A percentile compares a stretch with the other conserved stretches of the same genome.
phyloP scores from a whole-genome alignment of 2,888 invertebrate genomes.

The Mactromeris polynyma region DNA sequence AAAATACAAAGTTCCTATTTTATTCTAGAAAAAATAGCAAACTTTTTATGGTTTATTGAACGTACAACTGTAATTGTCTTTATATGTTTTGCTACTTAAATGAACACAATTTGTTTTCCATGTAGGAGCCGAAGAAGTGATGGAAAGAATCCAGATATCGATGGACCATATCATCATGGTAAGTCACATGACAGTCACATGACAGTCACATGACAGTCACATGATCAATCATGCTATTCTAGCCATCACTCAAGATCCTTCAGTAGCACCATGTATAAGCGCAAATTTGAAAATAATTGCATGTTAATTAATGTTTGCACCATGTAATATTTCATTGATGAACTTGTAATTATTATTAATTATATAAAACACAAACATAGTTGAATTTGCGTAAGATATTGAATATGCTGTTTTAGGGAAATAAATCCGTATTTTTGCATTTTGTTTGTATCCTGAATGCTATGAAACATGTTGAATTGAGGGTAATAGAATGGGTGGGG shows the following conservation, averaged over 20 bases:
- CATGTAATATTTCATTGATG: not conserved
- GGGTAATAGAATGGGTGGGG: not conserved
- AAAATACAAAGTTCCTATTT: too few relatives aligned
- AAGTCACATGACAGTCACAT: constrained; percentile 56
- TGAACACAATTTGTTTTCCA: too few relatives aligned
- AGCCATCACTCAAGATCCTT: not conserved
- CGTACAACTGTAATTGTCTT: too few relatives aligned
- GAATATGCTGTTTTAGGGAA: constrained; percentile 2
- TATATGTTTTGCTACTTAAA: too few relatives aligned
- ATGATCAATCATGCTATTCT: constrained; percentile 28
- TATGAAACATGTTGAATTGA: too few relatives aligned
- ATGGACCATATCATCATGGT: constrained; percentile 72
- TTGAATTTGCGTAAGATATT: not conserved
- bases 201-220: constrained; percentile 53
- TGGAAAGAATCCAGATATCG: constrained; percentile 67
- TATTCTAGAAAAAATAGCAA: too few relatives aligned
- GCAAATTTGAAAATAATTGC: constrained; percentile 37
- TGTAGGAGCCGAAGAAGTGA: constrained; percentile 63
- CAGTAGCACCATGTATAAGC: constrained; percentile 45
- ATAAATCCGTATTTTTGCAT: not conserved
- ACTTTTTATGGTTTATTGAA: too few relatives aligned
- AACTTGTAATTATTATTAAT: not conserved
- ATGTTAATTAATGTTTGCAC: constrained; percentile 29
- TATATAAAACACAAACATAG: not conserved
- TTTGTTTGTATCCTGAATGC: too few relatives aligned